These are phyloP conservation scores for Eonycteris spelaea DNA, from an alignment of 2,113 vertebrate species.

Conservation along the genomic window DNA sequence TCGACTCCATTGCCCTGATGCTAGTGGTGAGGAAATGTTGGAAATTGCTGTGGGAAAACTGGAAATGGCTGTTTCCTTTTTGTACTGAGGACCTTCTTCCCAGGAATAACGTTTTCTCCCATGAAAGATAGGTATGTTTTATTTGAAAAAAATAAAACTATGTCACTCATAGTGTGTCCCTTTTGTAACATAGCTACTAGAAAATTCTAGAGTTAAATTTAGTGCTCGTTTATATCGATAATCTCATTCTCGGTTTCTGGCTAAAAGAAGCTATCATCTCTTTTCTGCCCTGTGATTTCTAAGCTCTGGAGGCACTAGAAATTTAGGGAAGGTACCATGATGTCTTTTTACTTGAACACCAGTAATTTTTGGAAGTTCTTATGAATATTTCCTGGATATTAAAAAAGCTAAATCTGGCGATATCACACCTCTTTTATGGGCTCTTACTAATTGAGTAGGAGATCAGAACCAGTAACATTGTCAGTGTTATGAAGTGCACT, in stretches of 20 bases:
- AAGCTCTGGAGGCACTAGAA: neutral
- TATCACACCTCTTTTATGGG: neutral
- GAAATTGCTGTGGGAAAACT: neutral
- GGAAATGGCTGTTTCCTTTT: neutral
- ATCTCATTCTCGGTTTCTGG: neutral
- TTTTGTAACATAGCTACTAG: neutral
- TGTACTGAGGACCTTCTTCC: neutral
- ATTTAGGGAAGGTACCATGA: neutral
- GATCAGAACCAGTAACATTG: neutral
- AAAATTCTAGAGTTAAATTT: slow-evolving; percentile 32
- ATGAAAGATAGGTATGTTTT: neutral
- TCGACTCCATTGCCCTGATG: neutral
- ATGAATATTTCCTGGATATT: neutral
- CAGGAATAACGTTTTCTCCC: neutral
- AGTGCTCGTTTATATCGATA: neutral
- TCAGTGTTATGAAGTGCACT: neutral
- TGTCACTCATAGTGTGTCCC: neutral
- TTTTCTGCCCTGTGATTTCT: slow-evolving; percentile 7
- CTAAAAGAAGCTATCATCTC: neutral
- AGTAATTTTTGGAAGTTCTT: neutral
- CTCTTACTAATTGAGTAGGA: neutral
- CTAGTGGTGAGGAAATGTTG: neutral
- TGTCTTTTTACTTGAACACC: neutral
- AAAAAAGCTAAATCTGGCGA: neutral
- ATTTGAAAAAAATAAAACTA: neutral